These are phyloP conservation scores for Atherinosoma microstoma DNA, from an alignment of 2,797 vertebrate genomes.

Conservation along the genomic window DNA sequence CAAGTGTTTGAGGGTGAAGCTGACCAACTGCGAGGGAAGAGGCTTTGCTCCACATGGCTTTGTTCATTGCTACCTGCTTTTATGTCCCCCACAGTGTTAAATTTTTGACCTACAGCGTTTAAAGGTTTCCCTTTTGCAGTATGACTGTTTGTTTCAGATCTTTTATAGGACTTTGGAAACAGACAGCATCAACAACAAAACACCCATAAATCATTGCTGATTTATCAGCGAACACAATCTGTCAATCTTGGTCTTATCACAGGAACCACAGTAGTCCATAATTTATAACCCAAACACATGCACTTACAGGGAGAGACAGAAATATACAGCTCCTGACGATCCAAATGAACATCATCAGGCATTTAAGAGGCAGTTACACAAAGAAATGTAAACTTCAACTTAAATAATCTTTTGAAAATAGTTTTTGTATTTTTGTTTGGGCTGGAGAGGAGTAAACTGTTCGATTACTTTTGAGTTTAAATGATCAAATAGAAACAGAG, in stretches of 20 bases:
- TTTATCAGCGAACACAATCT: constrained; percentile 29
- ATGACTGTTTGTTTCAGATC: neutral
- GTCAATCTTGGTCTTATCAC: constrained; percentile 39
- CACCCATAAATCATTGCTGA: constrained; percentile 38
- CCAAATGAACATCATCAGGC: constrained; percentile 13
- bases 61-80: neutral
- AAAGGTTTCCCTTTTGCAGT: constrained; percentile 7
- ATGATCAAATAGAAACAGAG: neutral
- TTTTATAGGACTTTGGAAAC: constrained; percentile 1
- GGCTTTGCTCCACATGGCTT: neutral
- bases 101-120: neutral
- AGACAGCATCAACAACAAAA: constrained; percentile 3
- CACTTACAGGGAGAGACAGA: constrained; percentile 14
- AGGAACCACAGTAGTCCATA: constrained; percentile 38
- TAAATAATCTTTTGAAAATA: neutral
- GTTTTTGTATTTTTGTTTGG: neutral
- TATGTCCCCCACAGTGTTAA: neutral
- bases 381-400: no score
- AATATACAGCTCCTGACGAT: constrained; percentile 9
- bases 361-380: neutral
- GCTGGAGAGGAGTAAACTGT: neutral
- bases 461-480: neutral
- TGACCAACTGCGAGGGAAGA: neutral
- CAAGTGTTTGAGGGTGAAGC: neutral
- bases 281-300: constrained; percentile 31